Evolutionary conservation across 2,797 vertebrate genomes (phyloP).

Genomic region (Peromyscus melanophrys): DNA sequence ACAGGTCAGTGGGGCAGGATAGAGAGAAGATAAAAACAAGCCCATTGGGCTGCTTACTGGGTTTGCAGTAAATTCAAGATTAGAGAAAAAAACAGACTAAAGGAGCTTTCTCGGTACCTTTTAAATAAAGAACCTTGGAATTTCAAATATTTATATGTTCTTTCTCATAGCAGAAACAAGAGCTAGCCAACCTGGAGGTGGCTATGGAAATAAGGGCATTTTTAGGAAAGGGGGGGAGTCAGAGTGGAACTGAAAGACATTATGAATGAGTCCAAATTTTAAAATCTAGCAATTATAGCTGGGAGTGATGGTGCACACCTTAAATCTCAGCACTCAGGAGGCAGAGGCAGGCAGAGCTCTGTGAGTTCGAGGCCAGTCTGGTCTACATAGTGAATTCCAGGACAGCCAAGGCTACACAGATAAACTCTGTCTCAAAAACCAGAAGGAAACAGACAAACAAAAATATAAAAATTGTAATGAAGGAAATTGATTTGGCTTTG

Average conservation of each 20-base stretch:
- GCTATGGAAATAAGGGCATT: constrained; percentile 14
- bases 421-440: background rate
- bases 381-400: background rate
- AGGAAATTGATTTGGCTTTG: background rate
- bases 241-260: background rate
- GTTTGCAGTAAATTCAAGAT: background rate
- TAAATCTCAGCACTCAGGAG: background rate
- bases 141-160: constrained; percentile 8
- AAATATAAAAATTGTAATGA: background rate
- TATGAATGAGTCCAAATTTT: background rate
- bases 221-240: constrained; percentile 9
- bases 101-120: background rate
- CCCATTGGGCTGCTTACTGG: background rate
- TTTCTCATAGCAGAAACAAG: background rate
- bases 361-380: background rate
- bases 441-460: background rate
- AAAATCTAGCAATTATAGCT: background rate
- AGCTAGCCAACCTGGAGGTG: background rate
- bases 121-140: background rate
- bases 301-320: background rate
- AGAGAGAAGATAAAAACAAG: background rate
- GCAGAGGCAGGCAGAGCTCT: background rate
- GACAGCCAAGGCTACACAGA: background rate
- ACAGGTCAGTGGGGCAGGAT: background rate
- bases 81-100: constrained; percentile 1